Percentiles rank a stretch among this genome's conserved stretches.
These are phyloP conservation scores for Holotrichia oblita DNA, from an alignment of 1,140 invertebrate genomes.

Conservation along the genomic window DNA sequence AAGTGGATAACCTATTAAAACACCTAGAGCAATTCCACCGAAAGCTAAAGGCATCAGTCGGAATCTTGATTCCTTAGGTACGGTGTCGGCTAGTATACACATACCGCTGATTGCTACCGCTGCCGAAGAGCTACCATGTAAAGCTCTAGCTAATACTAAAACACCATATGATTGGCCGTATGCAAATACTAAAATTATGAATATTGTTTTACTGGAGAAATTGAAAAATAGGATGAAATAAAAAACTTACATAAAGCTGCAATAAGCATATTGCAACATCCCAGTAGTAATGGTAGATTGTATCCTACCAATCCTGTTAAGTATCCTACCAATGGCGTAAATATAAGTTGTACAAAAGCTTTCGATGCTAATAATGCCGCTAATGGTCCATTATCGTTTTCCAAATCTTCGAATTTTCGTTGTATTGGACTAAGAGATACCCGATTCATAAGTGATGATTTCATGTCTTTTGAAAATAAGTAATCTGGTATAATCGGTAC, in stretches of 20 bases:
- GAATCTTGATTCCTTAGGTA: conserved; percentile 69
- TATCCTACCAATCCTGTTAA: conserved; percentile 77
- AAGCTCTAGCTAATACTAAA: conserved; percentile 80
- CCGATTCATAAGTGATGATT: conserved; percentile 5
- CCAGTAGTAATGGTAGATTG: conserved; percentile 81
- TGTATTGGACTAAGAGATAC: conserved; percentile 56
- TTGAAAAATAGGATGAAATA: not conserved
- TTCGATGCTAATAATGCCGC: conserved; percentile 87
- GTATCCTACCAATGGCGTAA: conserved; percentile 84
- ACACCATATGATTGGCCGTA: conserved; percentile 79
- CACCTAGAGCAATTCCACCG: conserved; percentile 82
- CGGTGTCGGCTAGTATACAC: conserved; percentile 70
- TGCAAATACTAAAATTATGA: conserved; percentile 75
- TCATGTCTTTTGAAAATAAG: conserved; percentile 68
- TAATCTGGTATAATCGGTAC: conserved; percentile 89
- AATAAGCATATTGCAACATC: conserved; percentile 81
- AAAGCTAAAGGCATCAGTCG: conserved; percentile 80
- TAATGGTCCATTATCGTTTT: conserved; percentile 78
- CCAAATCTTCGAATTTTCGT: conserved; percentile 59
- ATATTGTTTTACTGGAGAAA: not conserved
- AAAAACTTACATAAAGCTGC: conserved; percentile 79
- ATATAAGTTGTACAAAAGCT: conserved; percentile 84
- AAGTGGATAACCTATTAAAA: conserved; percentile 81
- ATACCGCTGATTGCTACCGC: conserved; percentile 81
- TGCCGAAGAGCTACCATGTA: conserved; percentile 88